Conservation (phyloP, 2,888 invertebrate genomes). For the Pomacea canaliculata region DNA sequence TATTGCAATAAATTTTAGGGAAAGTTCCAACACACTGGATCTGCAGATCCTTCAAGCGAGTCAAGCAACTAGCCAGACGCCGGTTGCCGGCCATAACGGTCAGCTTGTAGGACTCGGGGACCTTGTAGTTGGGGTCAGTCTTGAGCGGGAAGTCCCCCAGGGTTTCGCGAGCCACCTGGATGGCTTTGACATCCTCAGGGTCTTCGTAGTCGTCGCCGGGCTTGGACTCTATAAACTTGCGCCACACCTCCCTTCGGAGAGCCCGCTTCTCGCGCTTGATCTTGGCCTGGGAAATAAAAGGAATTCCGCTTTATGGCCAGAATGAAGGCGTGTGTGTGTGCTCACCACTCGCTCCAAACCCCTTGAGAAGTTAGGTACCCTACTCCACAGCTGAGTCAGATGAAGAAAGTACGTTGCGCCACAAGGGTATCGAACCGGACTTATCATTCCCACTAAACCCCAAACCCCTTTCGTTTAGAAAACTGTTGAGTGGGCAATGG, state of each 20-base stretch:
- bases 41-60: background rate
- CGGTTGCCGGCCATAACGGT: background rate
- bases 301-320: too few species aligned
- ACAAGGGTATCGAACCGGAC: too few species aligned
- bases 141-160: conserved; percentile 17
- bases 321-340: too few species aligned
- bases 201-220: conserved; percentile 19
- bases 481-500: too few species aligned
- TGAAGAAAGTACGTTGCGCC: too few species aligned
- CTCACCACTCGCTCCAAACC: too few species aligned
- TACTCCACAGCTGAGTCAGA: too few species aligned
- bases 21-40: background rate
- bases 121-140: conserved; percentile 7
- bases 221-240: conserved; percentile 9
- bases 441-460: too few species aligned
- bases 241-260: background rate
- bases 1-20: too few species aligned
- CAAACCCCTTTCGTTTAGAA: too few species aligned
- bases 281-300: background rate
- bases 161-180: conserved; percentile 4
- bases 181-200: conserved; percentile 9
- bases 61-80: background rate
- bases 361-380: too few species aligned
- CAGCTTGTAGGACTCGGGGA: conserved; percentile 14
- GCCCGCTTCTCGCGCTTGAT: conserved; percentile 5